phyloP scores from a whole-genome alignment of 2,113 vertebrate genomes.

The Lichenostomus cassidix region DNA sequence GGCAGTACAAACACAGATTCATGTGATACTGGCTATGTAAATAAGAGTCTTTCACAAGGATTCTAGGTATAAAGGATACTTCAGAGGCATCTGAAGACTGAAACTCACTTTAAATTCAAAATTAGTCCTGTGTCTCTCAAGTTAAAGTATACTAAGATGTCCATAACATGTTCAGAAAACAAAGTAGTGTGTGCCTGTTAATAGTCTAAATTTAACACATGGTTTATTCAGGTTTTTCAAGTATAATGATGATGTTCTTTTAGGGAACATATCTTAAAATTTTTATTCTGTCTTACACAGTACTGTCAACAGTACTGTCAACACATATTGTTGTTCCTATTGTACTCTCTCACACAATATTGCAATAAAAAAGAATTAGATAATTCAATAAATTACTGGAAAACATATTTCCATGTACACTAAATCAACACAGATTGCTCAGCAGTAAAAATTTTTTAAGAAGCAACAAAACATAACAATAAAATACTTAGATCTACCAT shows the following conservation, averaged over 20 bases:
- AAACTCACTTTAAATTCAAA: not conserved
- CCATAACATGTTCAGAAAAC: not conserved
- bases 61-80: not conserved
- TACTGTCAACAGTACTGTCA: too few relatives aligned
- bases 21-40: not conserved
- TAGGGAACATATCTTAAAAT: not conserved
- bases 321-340: not conserved
- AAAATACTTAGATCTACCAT: too few relatives aligned
- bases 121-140: not conserved
- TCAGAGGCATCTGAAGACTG: not conserved
- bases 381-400: not conserved
- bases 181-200: not conserved
- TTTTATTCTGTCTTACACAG: not conserved
- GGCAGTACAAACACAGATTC: fast-evolving
- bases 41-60: not conserved
- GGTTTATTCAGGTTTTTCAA: not conserved
- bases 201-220: not conserved
- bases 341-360: not conserved
- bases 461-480: not conserved
- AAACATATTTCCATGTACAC: not conserved
- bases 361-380: not conserved
- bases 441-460: not conserved
- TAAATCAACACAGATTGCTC: not conserved
- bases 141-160: not conserved
- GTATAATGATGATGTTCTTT: not conserved